Conservation (phyloP, 2,888 invertebrate genomes). For the Periphyllus acericola region DNA sequence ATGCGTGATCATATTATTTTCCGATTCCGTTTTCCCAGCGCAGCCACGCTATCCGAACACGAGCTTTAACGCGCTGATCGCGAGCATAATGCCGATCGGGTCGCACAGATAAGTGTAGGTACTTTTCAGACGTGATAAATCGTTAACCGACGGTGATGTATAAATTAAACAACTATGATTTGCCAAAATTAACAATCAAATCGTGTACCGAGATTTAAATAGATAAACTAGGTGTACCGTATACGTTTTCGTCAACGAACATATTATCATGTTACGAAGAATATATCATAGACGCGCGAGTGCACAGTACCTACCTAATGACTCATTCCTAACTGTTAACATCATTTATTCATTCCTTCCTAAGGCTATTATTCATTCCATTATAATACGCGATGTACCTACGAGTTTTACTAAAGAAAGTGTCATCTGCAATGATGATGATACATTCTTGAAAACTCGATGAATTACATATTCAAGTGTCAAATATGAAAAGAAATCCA, state of each 20-base stretch:
- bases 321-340: slow-evolving; percentile 44
- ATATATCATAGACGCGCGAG: neutral
- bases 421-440: slow-evolving; percentile 5
- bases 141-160: neutral
- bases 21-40: neutral
- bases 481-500: neutral
- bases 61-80: neutral
- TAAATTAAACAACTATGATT: neutral
- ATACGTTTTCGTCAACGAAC: neutral
- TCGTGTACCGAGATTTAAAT: neutral
- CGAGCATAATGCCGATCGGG: neutral
- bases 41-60: neutral
- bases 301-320: slow-evolving; percentile 11
- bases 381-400: neutral
- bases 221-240: neutral
- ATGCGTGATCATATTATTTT: neutral
- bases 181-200: neutral
- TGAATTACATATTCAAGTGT: neutral
- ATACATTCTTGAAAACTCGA: slow-evolving; percentile 3
- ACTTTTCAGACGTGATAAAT: neutral
- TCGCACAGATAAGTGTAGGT: neutral
- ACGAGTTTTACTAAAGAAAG: slow-evolving; percentile 32
- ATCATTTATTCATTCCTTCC: slow-evolving; percentile 4
- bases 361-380: slow-evolving; percentile 26
- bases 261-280: too few relatives aligned